Evolutionary conservation across 2,888 invertebrate species (phyloP).

Genomic region (Mimas tiliae): DNA sequence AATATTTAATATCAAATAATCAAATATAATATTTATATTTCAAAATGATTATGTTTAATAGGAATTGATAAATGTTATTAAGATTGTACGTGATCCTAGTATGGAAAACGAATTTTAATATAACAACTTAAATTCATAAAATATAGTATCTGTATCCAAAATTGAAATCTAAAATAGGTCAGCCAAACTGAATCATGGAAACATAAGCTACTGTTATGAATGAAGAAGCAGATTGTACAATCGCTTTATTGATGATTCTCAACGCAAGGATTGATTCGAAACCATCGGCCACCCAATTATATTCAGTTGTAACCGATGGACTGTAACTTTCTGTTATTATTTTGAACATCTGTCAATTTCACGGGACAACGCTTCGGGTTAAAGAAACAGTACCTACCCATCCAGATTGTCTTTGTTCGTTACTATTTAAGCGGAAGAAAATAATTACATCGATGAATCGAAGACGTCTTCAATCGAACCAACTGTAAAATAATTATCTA

Average conservation of each 20-base stretch:
- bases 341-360: constrained; percentile 71
- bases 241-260: constrained; percentile 7
- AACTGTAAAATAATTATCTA: constrained; percentile 31
- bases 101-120: too few relatives aligned
- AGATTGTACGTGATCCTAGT: too few relatives aligned
- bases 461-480: constrained; percentile 42
- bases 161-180: background rate
- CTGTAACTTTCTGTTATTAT: constrained; percentile 67
- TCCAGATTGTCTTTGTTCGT: constrained; percentile 63
- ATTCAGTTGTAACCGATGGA: constrained; percentile 48
- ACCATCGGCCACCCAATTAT: constrained; percentile 53
- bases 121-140: too few relatives aligned
- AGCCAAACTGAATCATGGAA: background rate
- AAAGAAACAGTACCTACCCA: constrained; percentile 57
- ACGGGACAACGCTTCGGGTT: constrained; percentile 62
- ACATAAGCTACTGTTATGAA: background rate
- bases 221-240: background rate
- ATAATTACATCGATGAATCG: constrained; percentile 67
- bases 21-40: too few relatives aligned
- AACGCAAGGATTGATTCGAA: constrained; percentile 29
- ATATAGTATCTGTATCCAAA: too few relatives aligned
- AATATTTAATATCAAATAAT: too few relatives aligned
- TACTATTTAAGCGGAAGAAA: constrained; percentile 70
- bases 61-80: too few relatives aligned
- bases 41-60: too few relatives aligned